Base-by-base conservation (phyloP, 2,797 vertebrate genomes). In the Knipowitschia caucasica region DNA sequence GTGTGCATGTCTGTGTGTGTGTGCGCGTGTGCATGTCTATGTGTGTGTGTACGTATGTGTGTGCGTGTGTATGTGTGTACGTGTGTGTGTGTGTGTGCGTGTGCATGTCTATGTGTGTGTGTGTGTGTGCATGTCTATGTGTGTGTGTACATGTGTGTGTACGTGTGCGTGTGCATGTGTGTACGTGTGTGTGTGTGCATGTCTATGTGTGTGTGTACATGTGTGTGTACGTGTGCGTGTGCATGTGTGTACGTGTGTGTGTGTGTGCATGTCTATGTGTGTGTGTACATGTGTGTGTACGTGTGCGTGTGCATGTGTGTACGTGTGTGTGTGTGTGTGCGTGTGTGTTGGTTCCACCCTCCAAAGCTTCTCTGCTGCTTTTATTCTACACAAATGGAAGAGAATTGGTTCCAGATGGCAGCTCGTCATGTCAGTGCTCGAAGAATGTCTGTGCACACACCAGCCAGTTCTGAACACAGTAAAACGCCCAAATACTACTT, bases 301-400 rank as follows among this genome's bases (percentile, higher is more conserved):
- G 40, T 25, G 40, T 34, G 14, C 11, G 11, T 34, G 9, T 24
- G 40, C n/a, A n/a, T 39, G 17, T 39, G 36, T 9, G 8, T 24
- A 45, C 7, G 24, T 45, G 24, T 27, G 25, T 17, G 7, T 45
- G 36, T 36, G 35, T 40, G 40, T 25, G 40, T 34, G 14, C 11
- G 11, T 34, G 9, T 24, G 40, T 27, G 42, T 27, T 18, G 44
- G 26, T 47, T 27, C 44, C 44, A 31, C 36, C 58, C 61, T 57
- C 56, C 59, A 44, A 44, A 44, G 53, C 21, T 36, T 23, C 49
- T 35, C 40, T 53, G 40, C 34, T 53, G 25, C 49, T 50, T 39
- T 53, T 53, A 25, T 40, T 53, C 50, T 18, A 53, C 50, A 38
- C 33, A 52, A 25, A 35, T 38, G 21, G n/a, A 29, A 52, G 8